Base-by-base conservation (phyloP, 2,888 invertebrate genomes). In the Ectropis crepuscularia region DNA sequence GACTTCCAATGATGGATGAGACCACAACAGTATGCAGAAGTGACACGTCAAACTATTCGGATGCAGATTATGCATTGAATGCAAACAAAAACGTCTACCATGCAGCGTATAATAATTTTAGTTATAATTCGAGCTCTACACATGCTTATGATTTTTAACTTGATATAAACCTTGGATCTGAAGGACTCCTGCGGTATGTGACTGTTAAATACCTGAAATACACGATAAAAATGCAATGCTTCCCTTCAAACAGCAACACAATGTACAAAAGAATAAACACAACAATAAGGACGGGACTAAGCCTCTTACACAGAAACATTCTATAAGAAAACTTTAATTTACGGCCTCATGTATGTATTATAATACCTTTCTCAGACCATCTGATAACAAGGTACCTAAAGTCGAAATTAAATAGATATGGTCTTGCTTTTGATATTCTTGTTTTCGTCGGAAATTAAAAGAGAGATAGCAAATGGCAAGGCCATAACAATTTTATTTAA, bases 141-240 rank as follows among this genome's bases (percentile, higher is more conserved):
- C 90, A 92, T 92, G 92, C 91, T 87, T 82, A 92, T 87, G 86
- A 89, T 85, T 80, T 87, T 90, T 84, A 88, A 91, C 81, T 89
- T 87, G 94, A 94, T 94, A 95, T 94, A 95, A 95, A 96, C 96
- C 96, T 97, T 97, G 94, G 97, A 96, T 95, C 97, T 96, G 95
- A 96, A 97, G 89, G 97, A 96, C 94, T 97, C 97, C 95, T 96
- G 96, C 94, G 96, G 96, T 95, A 97, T 96, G 95, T 98, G 98
- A 95, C 97, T 97, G 96, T 97, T 98, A 95, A 97, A 97, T 90
- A 97, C 97, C 97, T 97, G 95, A 90, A 96, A 96, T 94, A 90
- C 90, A 92, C 83, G 83, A 89, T 82, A 90, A 82, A 28, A 88
- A 89, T 90, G 89, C 88, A 89, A 87, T 89, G 86, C 85, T 83